Evolutionary conservation across 2,113 vertebrate species (phyloP).

Genomic region (Rhegmatorhina hoffmannsi): DNA sequence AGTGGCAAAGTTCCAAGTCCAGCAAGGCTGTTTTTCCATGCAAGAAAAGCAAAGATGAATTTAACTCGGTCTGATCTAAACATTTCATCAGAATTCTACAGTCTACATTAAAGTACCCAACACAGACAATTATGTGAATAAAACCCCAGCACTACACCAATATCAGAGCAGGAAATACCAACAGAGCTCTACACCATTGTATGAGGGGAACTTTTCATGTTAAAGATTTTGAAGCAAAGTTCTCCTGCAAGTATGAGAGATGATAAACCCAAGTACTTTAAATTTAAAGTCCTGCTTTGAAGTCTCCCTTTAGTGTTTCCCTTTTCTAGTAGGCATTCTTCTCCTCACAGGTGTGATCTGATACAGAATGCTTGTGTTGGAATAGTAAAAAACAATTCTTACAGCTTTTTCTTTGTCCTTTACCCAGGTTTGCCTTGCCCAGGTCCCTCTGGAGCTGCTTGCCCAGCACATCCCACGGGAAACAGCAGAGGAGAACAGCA

Average conservation of each 20-base stretch:
- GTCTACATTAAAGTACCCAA: background rate
- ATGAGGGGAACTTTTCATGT: background rate
- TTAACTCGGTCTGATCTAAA: background rate
- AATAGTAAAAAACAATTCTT: background rate
- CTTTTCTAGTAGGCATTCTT: background rate
- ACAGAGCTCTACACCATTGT: background rate
- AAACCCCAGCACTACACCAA: background rate
- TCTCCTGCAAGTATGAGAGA: background rate
- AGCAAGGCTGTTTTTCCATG: background rate
- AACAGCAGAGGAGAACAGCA: background rate
- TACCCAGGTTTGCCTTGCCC: background rate
- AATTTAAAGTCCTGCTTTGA: background rate
- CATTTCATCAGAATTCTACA: background rate
- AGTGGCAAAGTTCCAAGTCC: background rate
- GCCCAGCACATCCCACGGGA: background rate
- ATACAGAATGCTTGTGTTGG: background rate
- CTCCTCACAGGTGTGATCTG: background rate
- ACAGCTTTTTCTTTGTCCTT: background rate
- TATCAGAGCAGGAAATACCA: background rate
- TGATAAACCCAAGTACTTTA: background rate
- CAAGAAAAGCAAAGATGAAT: background rate
- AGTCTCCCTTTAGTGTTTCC: background rate
- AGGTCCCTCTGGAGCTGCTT: background rate
- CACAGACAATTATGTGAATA: background rate
- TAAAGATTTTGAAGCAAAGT: background rate